phyloP scores from a whole-genome alignment of 2,113 vertebrate species.

The Petromus typicus region DNA sequence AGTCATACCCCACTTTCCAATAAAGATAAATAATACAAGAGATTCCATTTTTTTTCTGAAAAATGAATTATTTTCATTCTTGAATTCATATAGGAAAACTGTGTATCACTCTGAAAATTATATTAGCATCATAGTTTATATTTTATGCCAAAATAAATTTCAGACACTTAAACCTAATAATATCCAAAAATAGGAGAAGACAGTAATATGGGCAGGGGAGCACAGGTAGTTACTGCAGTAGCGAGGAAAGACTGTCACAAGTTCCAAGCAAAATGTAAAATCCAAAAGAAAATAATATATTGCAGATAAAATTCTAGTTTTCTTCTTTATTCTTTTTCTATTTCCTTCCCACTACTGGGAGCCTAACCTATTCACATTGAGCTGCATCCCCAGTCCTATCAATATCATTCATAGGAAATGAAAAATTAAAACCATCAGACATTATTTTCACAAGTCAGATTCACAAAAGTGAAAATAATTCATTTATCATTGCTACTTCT shows the following conservation, averaged over 20 bases:
- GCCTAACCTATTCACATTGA: background rate
- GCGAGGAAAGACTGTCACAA: background rate
- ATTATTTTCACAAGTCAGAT: background rate
- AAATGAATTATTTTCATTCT: background rate
- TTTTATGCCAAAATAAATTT: background rate
- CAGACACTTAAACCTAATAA: background rate
- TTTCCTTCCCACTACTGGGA: background rate
- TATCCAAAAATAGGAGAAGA: background rate
- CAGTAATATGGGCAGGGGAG: background rate
- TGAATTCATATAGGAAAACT: background rate
- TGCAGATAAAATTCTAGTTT: background rate
- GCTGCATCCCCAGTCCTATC: background rate
- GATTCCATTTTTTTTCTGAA: background rate
- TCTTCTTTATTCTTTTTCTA: background rate
- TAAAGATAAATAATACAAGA: background rate
- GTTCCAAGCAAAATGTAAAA: background rate
- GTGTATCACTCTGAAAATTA: background rate
- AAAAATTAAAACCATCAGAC: background rate
- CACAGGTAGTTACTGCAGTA: background rate
- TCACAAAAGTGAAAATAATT: slow-evolving; percentile 8
- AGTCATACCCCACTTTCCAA: background rate
- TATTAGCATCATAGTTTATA: background rate
- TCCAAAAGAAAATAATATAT: slow-evolving; percentile 33
- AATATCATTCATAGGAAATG: slow-evolving; percentile 11
- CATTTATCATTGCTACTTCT: background rate